Percentiles rank a stretch among this genome's conserved stretches.
These are phyloP conservation scores for Anisognathus igniventris DNA, from an alignment of 2,797 vertebrate genomes.

Conservation along the genomic window DNA sequence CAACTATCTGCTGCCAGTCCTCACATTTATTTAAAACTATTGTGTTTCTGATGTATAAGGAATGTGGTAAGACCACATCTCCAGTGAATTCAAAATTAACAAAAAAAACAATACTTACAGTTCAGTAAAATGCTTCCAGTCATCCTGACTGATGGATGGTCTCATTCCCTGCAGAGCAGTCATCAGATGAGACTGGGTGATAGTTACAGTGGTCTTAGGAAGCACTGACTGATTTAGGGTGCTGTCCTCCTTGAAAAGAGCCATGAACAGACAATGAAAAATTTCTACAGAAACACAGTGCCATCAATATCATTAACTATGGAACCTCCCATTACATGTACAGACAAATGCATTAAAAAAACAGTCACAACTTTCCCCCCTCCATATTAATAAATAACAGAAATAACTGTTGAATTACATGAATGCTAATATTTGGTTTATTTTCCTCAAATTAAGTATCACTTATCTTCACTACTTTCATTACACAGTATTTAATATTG, in stretches of 20 bases:
- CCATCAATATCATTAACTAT: neutral
- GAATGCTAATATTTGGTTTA: neutral
- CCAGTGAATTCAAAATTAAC: neutral
- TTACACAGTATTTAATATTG: neutral
- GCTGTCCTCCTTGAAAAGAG: constrained; percentile 75
- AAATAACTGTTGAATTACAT: neutral
- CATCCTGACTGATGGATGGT: constrained; percentile 85
- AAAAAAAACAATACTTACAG: constrained; percentile 80
- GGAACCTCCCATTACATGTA: neutral
- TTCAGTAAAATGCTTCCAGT: constrained; percentile 86
- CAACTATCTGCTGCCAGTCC: neutral
- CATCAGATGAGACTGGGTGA: constrained; percentile 81
- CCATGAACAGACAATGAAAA: neutral
- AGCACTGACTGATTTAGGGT: constrained; percentile 61
- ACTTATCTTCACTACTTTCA: neutral
- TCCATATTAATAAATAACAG: neutral
- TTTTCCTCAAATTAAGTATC: neutral
- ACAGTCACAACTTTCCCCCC: neutral
- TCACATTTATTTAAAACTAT: neutral
- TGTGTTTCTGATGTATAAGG: neutral
- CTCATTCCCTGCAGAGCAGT: constrained; percentile 81
- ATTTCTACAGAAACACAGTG: neutral
- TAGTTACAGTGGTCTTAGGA: constrained; percentile 70
- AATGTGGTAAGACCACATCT: neutral
- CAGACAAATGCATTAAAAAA: neutral